Evolutionary conservation across 2,797 vertebrate genomes (phyloP), one percentile per base, ranked within the genome.

Genomic region (Rhinatrema bivittatum): DNA sequence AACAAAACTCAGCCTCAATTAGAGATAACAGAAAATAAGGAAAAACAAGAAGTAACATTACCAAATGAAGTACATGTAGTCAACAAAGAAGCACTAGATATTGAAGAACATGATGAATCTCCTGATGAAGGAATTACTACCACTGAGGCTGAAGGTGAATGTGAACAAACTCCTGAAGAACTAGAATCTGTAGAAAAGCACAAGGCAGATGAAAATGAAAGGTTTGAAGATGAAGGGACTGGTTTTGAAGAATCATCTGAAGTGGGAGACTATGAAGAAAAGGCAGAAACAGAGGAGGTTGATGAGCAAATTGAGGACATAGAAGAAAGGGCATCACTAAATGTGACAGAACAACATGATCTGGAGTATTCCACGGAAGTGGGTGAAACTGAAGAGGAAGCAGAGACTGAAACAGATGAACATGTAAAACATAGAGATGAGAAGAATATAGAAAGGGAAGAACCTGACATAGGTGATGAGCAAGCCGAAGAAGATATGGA

Each of bases 101-200:
- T 78, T 44, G 70, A 77, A 42, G 81, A 74, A 25, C 60, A 81
- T 18, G 72, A 79, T 0, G 90, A 95, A 53, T 96, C 92, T 20
- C 78, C 93, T 1, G 93, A 96, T 55, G 94, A 97, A 72, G 93
- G 93, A 10, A 93, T 97, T 70, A 93, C 88, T n/a, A 91, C 93
- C 31, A 94, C 86, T 2, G 91, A 96, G 55, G 83, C 74, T 19
- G 94, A 97, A 52, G 92, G 87, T 16, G 90, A 95, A 14, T 87
- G 62, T 54, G 91, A 84, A 42, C 87, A 80, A 5, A 93, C 90
- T 12, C 92, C 92, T 1, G 93, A 95, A 39, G 92, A 98, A 41
- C 45, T 85, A 45, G 85, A 88, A 46, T 50, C 79, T 2, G 86
- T 79, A 9, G 86, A 61, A 50, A 94, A 94, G 63, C 81, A 78